Base-by-base conservation (phyloP, 2,888 invertebrate genomes). In the Hirtodrosophila histrioides region DNA sequence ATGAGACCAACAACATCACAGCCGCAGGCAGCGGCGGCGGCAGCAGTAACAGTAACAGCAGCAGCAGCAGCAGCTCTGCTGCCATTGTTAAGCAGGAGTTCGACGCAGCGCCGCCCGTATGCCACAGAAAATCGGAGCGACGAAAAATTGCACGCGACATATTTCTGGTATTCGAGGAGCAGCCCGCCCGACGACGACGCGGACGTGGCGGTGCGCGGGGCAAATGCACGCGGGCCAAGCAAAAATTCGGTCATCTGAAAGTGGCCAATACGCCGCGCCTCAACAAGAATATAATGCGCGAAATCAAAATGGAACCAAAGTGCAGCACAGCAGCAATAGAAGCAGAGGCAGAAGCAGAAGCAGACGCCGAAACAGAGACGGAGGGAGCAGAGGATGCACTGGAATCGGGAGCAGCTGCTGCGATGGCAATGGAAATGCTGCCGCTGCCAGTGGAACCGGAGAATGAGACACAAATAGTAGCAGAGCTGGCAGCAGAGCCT, bases 131-230 rank as follows among this genome's bases (percentile, higher is more conserved):
- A 66, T 91, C 91, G 11, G 91, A 89, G 66, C 83, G 91, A 3
- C 89, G 91, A 70, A 91, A 91, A 88, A 88, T 91, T 35, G 91
- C 91, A 2, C 89, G 91, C 7, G 91, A 91, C 58, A 91, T 91
- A 40, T 91, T 91, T 61, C 78, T 91, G 70, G 90, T 91, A 4
- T 91, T 91, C 64, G 91, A 91, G 69, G 90, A 91, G 62, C 88
- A 90, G 63, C 85, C 90, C 3, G 71, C 76, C n/a, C 79, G 86
- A 11, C 84, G 89, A 17, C 77, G 85, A 12, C 78, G 86, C 2
- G 80, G 75, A 0, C 81, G 80, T 6, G 82, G 85, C 57, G 88
- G 89, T n/a, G 69, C 86, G 5, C 78, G 78, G 33, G 88, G 86
- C 65, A 89, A 83, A 51, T 77, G 78, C 57, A 63, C 86, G n/a